These are phyloP conservation scores for Myanophis thanlyinensis DNA, from an alignment of 2,113 vertebrate genomes.

Conservation along the genomic window DNA sequence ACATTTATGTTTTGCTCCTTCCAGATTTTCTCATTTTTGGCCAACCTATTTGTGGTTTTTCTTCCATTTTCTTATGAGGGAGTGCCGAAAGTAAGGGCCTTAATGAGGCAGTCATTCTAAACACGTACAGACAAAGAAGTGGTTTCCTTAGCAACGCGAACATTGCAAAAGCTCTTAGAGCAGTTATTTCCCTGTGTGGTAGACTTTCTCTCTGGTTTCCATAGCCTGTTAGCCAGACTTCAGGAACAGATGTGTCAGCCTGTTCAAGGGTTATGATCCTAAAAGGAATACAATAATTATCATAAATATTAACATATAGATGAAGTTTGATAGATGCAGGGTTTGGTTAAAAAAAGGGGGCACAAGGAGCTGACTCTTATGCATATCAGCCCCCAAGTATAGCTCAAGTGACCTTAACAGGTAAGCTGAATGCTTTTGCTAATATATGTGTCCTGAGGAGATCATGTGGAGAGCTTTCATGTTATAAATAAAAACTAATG, in stretches of 20 bases:
- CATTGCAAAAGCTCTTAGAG: slow-evolving; percentile 71
- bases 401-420: not conserved
- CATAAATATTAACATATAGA: slow-evolving; percentile 27
- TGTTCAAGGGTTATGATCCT: slow-evolving; percentile 56
- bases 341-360: slow-evolving; percentile 31
- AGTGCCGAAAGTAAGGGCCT: slow-evolving; percentile 64
- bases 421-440: not conserved
- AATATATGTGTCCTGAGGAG: not conserved
- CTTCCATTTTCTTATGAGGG: slow-evolving; percentile 49
- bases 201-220: slow-evolving; percentile 62
- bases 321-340: slow-evolving; percentile 21
- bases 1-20: slow-evolving; percentile 14
- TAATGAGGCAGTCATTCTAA: slow-evolving; percentile 76
- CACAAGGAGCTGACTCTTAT: slow-evolving; percentile 2
- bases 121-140: slow-evolving; percentile 79
- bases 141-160: slow-evolving; percentile 77
- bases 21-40: slow-evolving; percentile 62
- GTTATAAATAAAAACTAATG: not conserved
- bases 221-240: slow-evolving; percentile 60
- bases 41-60: slow-evolving; percentile 50
- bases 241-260: slow-evolving; percentile 58
- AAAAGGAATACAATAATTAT: slow-evolving; percentile 25
- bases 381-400: slow-evolving; percentile 14
- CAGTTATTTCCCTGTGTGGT: slow-evolving; percentile 61
- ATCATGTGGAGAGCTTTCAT: not conserved